Percentiles rank a stretch among this genome's conserved stretches.
Evolutionary conservation across 2,888 invertebrate genomes (phyloP).

Genomic region (Ashinkailepas kermadecensis): DNA sequence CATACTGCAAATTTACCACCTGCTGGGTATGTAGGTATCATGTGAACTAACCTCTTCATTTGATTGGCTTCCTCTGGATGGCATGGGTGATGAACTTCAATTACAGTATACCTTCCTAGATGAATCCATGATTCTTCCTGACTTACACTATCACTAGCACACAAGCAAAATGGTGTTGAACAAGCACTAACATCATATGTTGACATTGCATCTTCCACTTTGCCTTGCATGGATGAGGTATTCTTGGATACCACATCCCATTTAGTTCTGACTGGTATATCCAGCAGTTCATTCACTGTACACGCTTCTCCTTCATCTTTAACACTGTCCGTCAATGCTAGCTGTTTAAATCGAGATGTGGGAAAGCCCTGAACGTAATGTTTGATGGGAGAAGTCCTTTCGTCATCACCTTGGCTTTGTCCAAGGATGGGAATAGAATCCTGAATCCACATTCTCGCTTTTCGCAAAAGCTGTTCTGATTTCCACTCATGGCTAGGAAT

Average conservation of each 20-base stretch:
- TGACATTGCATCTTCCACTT: background rate
- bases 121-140: background rate
- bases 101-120: background rate
- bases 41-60: no score
- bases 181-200: background rate
- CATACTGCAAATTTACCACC: no score
- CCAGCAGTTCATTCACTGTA: background rate
- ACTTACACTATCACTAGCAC: background rate
- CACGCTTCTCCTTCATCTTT: background rate
- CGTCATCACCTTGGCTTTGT: no score
- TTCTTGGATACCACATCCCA: background rate
- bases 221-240: background rate
- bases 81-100: background rate
- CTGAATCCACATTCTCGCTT: no score
- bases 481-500: background rate
- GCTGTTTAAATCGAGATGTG: background rate
- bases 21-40: no score
- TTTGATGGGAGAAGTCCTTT: background rate
- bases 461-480: background rate
- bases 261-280: background rate
- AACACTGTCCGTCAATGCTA: constrained; percentile 4
- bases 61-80: background rate
- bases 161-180: background rate
- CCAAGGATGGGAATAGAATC: background rate
- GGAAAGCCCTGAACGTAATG: background rate